These are phyloP conservation scores for Pristionchus fissidentatus DNA, from an alignment of 2,888 invertebrate genomes.

Conservation along the genomic window DNA sequence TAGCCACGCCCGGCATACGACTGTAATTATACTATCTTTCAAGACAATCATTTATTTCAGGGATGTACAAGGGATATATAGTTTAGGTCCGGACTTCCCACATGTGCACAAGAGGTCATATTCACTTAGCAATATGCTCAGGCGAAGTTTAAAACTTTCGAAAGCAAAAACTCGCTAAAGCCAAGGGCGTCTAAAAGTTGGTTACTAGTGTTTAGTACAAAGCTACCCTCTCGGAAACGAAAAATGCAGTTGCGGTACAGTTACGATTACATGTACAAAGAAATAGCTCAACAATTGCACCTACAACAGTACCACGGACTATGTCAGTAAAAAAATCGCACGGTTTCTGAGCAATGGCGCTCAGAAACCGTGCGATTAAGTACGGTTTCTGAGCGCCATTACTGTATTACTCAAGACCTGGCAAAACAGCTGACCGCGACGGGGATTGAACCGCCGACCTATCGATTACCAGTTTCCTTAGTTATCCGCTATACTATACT, in stretches of 20 bases:
- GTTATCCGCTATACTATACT: too few species aligned
- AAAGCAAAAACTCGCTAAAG: background rate
- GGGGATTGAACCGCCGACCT: too few species aligned
- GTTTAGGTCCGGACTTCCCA: too few species aligned
- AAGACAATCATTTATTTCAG: too few species aligned
- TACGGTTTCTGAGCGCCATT: background rate
- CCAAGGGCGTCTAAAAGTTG: too few species aligned
- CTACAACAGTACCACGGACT: background rate
- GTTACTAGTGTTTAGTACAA: too few species aligned
- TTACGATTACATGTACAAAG: background rate
- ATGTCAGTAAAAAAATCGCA: background rate
- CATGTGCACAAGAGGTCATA: too few species aligned
- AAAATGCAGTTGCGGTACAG: background rate
- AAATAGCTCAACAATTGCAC: background rate
- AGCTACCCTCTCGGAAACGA: too few species aligned
- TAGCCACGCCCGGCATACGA: background rate
- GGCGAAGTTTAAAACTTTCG: background rate
- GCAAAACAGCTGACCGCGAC: too few species aligned
- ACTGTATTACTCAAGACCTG: too few species aligned
- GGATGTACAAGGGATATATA: too few species aligned
- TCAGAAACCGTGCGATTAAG: background rate
- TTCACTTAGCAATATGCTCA: background rate
- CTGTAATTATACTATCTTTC: background rate
- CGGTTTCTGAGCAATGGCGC: background rate
- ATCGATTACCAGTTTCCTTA: too few species aligned